phyloP scores from a whole-genome alignment of 2,113 vertebrate species.

The Antechinus flavipes region DNA sequence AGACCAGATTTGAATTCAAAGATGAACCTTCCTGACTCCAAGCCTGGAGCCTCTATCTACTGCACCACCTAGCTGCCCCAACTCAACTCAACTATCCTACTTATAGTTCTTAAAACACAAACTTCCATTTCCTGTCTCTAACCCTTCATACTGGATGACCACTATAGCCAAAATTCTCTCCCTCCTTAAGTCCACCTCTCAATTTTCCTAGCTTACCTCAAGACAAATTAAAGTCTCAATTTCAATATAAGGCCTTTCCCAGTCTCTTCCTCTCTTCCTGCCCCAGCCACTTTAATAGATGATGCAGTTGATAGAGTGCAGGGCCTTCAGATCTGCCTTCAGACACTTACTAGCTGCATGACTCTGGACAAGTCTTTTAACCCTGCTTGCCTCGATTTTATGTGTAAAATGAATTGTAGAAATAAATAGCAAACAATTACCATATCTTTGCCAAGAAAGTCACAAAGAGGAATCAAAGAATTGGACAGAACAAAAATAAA shows the following conservation, averaged over 20 bases:
- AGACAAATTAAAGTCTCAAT: not conserved
- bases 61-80: not conserved
- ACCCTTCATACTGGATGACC: not conserved
- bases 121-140: not conserved
- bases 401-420: too few species aligned
- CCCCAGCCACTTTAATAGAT: too few species aligned
- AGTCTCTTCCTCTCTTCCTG: not conserved
- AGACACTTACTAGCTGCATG: too few species aligned
- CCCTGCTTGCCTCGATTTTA: too few species aligned
- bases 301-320: too few species aligned
- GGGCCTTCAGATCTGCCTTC: too few species aligned
- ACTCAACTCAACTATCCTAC: not conserved
- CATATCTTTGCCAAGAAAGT: too few species aligned
- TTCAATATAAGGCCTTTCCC: not conserved
- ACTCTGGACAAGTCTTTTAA: too few species aligned
- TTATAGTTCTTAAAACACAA: not conserved
- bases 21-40: not conserved
- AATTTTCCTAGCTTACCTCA: not conserved
- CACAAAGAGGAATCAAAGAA: too few species aligned
- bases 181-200: not conserved
- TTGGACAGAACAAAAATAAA: too few species aligned
- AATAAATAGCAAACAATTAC: too few species aligned
- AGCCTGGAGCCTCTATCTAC: not conserved
- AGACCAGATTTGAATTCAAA: not conserved
- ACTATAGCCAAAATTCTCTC: not conserved